Evolutionary conservation across 92 coral and sea anemone species (phyloP), one percentile per base, ranked within the genome.

Genomic region (Nematostella vectensis): DNA sequence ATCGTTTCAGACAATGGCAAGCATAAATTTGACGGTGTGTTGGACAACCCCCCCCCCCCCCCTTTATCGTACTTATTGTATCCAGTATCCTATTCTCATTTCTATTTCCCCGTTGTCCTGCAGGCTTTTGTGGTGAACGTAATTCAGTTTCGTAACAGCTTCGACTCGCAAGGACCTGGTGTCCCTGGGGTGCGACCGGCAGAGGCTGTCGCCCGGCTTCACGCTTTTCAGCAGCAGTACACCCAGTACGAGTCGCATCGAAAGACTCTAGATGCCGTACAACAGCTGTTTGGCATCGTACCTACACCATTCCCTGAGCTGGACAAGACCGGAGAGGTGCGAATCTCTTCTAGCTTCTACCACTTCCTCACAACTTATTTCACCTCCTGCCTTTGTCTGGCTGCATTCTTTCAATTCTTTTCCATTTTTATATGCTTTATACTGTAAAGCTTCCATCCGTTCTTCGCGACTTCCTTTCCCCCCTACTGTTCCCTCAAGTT

Each of bases 111-210:
- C n/a, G n/a, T n/a, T n/a, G n/a, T n/a, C 67, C 58, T 74, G 17
- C 52, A 91, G 98, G 93, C 88, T 3, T 91, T 91, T 79, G 98
- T 91, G 19, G 98, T 91, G 25, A 83, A 91, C 33, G 98, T 91
- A 30, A 91, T 91, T 54, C 98, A 91, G 87, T 91, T 91, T 44
- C 89, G 98, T 53, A 91, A 91, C 77, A 91, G 98, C 61, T 91
- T 86, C 65, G 98, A 91, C 54, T 87, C 96, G 6, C 98, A 91
- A 71, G 98, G 98, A 21, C 98, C 98, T 6, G 96, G 96, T 25
- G 91, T 91, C 1, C 87, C 96, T 11, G 91, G 98, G 2, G 98
- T 91, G 2, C 69, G 84, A 19, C 98, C 98, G 29, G 91, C 98
- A 0, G 98, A 91, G 31, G 98, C 98, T 30, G 98, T 91, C 2